Percentiles rank a stretch among this genome's conserved stretches.
Evolutionary conservation across 2,888 invertebrate genomes (phyloP).

Genomic region (Diogma glabrata): DNA sequence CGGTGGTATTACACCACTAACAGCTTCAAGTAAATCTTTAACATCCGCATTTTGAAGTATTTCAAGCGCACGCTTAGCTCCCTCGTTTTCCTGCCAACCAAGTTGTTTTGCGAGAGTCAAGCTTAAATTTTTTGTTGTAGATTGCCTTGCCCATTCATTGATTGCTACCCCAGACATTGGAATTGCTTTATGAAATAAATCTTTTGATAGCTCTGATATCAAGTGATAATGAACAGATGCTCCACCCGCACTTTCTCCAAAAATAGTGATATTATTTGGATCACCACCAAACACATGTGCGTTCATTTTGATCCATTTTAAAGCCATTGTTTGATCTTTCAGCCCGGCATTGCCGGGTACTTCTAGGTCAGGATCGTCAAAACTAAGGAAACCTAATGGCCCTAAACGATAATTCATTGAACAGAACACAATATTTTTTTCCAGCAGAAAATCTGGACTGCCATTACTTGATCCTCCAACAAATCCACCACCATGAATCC

Average conservation of each 20-base stretch:
- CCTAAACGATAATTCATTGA: conserved; percentile 44
- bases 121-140: conserved; percentile 24
- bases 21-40: conserved; percentile 28
- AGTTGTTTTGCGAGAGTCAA: conserved; percentile 30
- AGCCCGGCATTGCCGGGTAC: conserved; percentile 31
- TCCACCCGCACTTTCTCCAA: conserved; percentile 34
- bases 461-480: conserved; percentile 36
- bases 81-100: conserved; percentile 29
- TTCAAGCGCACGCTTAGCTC: conserved; percentile 30
- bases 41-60: conserved; percentile 32
- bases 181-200: conserved; percentile 32
- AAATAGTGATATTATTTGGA: neutral
- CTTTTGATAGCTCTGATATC: conserved; percentile 38
- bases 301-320: conserved; percentile 26
- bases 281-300: conserved; percentile 5
- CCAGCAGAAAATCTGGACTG: conserved; percentile 38
- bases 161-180: conserved; percentile 32
- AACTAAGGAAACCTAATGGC: conserved; percentile 28
- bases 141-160: conserved; percentile 19
- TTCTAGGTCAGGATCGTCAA: conserved; percentile 28
- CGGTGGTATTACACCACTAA: conserved; percentile 29
- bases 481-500: conserved; percentile 41
- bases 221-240: conserved; percentile 39
- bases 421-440: conserved; percentile 41
- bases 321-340: conserved; percentile 26